phyloP scores from a whole-genome alignment of 2,797 vertebrate genomes.

The Falco peregrinus region DNA sequence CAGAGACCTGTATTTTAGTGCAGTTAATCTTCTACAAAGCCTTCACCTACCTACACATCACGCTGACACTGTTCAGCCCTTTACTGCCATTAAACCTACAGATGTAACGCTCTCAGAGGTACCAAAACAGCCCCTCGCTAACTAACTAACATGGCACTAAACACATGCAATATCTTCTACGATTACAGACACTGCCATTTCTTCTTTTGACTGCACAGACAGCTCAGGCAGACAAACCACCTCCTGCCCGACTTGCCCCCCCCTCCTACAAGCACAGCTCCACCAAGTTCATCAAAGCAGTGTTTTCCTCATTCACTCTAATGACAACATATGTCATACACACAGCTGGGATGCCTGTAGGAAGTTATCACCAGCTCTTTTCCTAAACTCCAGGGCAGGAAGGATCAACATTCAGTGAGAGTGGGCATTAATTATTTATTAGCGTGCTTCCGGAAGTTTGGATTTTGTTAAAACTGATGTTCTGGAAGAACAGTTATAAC shows the following conservation, averaged over 20 bases:
- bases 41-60: background rate
- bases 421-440: background rate
- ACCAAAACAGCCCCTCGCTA: background rate
- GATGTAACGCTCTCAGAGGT: background rate
- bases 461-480: background rate
- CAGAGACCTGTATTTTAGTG: background rate
- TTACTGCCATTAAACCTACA: background rate
- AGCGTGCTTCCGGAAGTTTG: background rate
- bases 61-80: background rate
- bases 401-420: background rate
- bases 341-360: background rate
- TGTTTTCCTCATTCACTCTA: background rate
- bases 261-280: background rate
- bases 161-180: background rate
- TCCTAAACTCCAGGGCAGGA: background rate
- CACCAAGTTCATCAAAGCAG: background rate
- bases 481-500: background rate
- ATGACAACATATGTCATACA: accelerated
- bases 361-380: background rate
- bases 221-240: background rate
- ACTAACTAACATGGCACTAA: background rate
- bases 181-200: accelerated
- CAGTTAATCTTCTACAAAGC: background rate
- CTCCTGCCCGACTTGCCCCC: accelerated
- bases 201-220: background rate